Evolutionary conservation across 2,888 invertebrate genomes (phyloP).

Genomic region (Tenthredo mesomela): DNA sequence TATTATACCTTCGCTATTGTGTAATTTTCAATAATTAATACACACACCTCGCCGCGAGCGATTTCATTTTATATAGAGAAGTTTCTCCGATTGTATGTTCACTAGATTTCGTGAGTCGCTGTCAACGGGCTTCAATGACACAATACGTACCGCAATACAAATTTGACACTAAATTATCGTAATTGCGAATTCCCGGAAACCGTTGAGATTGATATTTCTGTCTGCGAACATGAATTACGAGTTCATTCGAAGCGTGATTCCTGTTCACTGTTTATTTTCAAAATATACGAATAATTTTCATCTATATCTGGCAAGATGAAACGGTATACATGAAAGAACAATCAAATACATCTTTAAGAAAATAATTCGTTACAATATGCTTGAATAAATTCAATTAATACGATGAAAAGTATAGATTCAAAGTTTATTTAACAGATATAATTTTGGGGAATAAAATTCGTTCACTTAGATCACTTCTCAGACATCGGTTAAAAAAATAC

Average conservation of each 20-base stretch:
- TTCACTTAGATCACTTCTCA: too few relatives aligned
- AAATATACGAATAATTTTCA: neutral
- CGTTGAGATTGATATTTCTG: neutral
- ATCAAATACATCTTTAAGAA: neutral
- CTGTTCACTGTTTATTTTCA: neutral
- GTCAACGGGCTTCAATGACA: neutral
- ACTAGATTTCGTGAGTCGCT: neutral
- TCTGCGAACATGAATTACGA: neutral
- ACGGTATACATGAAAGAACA: neutral
- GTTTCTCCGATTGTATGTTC: neutral
- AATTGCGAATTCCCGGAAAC: neutral
- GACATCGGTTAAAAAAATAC: neutral
- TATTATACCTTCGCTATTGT: neutral
- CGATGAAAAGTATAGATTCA: neutral
- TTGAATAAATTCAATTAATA: neutral
- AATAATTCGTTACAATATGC: neutral
- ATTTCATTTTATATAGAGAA: neutral
- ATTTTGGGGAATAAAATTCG: neutral
- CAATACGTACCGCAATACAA: neutral
- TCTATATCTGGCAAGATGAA: neutral
- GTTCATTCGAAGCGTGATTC: neutral
- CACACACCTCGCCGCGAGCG: too few relatives aligned
- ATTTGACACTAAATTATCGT: neutral
- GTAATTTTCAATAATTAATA: neutral
- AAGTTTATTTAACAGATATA: neutral